These are phyloP conservation scores for Oncopodura yosiiana DNA, from an alignment of 1,140 invertebrate genomes.

Conservation along the genomic window DNA sequence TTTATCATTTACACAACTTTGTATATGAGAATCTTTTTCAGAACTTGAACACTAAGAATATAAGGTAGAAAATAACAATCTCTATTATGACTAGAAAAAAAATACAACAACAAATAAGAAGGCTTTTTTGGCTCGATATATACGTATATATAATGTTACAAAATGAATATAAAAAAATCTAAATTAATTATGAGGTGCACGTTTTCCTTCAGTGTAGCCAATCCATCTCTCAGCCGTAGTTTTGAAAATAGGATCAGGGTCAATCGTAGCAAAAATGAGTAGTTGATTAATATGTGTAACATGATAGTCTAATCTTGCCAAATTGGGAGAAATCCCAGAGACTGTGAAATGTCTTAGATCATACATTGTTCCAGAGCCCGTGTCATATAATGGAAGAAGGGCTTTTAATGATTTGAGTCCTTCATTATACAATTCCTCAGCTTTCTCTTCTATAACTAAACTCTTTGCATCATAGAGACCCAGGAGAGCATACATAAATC, in stretches of 20 bases:
- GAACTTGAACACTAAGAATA: background rate
- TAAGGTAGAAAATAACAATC: no score
- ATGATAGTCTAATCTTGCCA: constrained; percentile 89
- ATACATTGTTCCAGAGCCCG: constrained; percentile 91
- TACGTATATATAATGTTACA: background rate
- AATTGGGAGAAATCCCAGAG: constrained; percentile 72
- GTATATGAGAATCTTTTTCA: background rate
- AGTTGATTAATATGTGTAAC: constrained; percentile 96
- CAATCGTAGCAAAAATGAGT: constrained; percentile 75
- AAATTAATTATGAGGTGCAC: constrained; percentile 76
- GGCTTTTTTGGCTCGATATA: background rate
- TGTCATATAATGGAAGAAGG: constrained; percentile 86
- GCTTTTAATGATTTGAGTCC: constrained; percentile 81
- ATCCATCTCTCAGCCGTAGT: constrained; percentile 87
- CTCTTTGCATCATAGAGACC: constrained; percentile 86
- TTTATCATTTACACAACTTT: background rate
- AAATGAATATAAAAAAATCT: background rate
- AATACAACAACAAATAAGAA: background rate
- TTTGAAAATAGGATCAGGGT: constrained; percentile 69
- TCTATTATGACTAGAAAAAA: no score
- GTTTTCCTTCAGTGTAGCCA: constrained; percentile 89
- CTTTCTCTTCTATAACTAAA: constrained; percentile 53
- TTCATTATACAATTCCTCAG: constrained; percentile 65
- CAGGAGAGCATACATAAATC: constrained; percentile 95
- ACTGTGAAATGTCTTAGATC: constrained; percentile 87